Percentiles rank a stretch among this genome's conserved stretches.
Conservation (phyloP, 2,888 invertebrate species). For the Nephrotoma flavescens region DNA sequence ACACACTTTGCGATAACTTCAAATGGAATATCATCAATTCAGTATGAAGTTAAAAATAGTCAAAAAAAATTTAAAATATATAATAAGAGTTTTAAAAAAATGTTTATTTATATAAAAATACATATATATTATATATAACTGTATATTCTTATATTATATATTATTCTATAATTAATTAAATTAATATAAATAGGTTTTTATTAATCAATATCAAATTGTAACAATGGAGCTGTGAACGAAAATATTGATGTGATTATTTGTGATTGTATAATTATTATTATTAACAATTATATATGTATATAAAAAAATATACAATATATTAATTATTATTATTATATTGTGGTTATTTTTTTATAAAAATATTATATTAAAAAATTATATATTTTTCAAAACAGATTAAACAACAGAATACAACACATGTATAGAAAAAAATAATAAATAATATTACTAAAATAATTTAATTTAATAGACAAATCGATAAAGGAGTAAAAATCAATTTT, state of each 20-base stretch:
- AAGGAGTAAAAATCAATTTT: not conserved
- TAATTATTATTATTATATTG: slow-evolving; percentile 4
- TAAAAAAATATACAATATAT: slow-evolving; percentile 1
- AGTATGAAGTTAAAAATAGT: not conserved
- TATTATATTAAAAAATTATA: slow-evolving; percentile 10
- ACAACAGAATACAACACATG: slow-evolving; percentile 6
- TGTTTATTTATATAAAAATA: not conserved
- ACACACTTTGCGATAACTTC: not conserved
- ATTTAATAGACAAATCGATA: slow-evolving; percentile 4
- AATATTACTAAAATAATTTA: slow-evolving; percentile 8
- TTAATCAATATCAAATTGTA: slow-evolving; percentile 16
- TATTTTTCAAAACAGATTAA: slow-evolving; percentile 8
- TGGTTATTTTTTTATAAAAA: slow-evolving; percentile 12
- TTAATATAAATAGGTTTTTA: slow-evolving; percentile 2
- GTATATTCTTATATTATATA: not conserved
- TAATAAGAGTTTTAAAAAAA: not conserved
- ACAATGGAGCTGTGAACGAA: slow-evolving; percentile 34
- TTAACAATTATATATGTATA: slow-evolving; percentile 10
- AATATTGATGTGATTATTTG: slow-evolving; percentile 33
- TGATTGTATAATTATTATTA: slow-evolving; percentile 24
- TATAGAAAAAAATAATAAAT: not conserved
- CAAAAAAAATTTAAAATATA: not conserved
- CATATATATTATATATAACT: not conserved
- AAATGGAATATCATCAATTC: not conserved
- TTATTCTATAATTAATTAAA: not conserved